phyloP scores from a whole-genome alignment of 2,113 vertebrate species.

The Brachirus orientalis region DNA sequence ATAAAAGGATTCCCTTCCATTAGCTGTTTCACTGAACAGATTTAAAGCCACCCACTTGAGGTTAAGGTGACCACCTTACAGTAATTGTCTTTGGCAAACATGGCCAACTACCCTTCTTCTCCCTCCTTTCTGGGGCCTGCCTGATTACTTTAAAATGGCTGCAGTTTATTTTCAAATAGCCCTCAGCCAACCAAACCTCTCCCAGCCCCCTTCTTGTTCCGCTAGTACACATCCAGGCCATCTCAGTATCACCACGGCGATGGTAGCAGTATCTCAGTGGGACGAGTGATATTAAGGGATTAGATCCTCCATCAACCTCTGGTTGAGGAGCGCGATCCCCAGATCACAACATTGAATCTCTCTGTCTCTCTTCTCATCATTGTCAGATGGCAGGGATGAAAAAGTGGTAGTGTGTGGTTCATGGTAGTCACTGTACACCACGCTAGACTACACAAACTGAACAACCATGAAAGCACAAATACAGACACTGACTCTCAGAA shows the following conservation, averaged over 20 bases:
- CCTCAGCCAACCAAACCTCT: conserved; percentile 1
- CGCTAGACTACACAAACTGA: conserved; percentile 21
- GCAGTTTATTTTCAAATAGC: conserved; percentile 25
- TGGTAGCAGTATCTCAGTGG: conserved; percentile 59
- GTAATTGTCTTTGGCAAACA: conserved; percentile 25
- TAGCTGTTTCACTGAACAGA: conserved; percentile 45
- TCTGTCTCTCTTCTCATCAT: conserved; percentile 2
- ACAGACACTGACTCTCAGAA: conserved; percentile 31
- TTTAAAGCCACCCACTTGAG: conserved; percentile 44
- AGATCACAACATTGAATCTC: conserved; percentile 52
- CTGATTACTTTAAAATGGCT: conserved; percentile 42
- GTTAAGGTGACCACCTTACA: conserved; percentile 32
- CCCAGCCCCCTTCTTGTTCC: conserved; percentile 13
- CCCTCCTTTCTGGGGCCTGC: conserved; percentile 7
- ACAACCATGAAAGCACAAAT: conserved; percentile 23
- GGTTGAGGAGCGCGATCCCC: conserved; percentile 47
- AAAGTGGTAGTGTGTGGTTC: too few species aligned
- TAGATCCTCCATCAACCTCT: conserved; percentile 71
- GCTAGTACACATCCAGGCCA: conserved; percentile 53
- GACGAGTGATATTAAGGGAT: conserved; percentile 70
- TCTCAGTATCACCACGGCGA: conserved; percentile 44
- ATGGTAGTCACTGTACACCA: conserved; percentile 6
- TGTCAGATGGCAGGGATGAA: background rate
- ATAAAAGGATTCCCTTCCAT: conserved; percentile 69
- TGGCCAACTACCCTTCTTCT: background rate